phyloP scores from a whole-genome alignment of 2,797 vertebrate species.

The Pelodytes ibericus region DNA sequence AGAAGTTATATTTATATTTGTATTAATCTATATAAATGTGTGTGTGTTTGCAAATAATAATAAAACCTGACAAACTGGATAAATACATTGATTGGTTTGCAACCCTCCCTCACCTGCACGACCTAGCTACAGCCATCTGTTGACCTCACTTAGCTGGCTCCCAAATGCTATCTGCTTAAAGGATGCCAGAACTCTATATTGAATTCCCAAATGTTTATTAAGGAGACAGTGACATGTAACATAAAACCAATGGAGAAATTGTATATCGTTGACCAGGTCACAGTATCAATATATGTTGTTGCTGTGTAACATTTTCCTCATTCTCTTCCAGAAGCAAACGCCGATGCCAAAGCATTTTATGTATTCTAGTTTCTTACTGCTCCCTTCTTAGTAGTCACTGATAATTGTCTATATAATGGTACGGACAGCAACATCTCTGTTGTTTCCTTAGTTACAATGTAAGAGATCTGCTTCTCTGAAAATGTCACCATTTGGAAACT shows the following conservation, averaged over 20 bases:
- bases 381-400: constrained; percentile 1
- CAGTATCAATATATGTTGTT: constrained; percentile 30
- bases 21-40: too few species aligned
- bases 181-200: constrained; percentile 33
- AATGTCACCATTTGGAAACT: neutral
- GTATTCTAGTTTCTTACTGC: neutral
- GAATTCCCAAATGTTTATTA: constrained; percentile 46
- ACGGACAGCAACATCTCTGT: neutral
- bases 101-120: constrained; percentile 26
- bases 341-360: constrained; percentile 21
- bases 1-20: too few species aligned
- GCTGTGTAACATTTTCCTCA: constrained; percentile 36
- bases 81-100: constrained; percentile 13
- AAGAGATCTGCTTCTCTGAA: neutral
- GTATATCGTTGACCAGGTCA: constrained; percentile 39
- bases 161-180: constrained; percentile 3
- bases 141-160: constrained; percentile 18
- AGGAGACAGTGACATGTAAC: constrained; percentile 45
- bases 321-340: constrained; percentile 25
- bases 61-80: neutral
- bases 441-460: constrained; percentile 4
- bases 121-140: constrained; percentile 5
- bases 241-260: constrained; percentile 28
- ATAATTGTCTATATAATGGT: neutral
- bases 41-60: too few species aligned